Base-by-base conservation (phyloP, 1,140 invertebrate species). In the Dendrolimus kikuchii region DNA sequence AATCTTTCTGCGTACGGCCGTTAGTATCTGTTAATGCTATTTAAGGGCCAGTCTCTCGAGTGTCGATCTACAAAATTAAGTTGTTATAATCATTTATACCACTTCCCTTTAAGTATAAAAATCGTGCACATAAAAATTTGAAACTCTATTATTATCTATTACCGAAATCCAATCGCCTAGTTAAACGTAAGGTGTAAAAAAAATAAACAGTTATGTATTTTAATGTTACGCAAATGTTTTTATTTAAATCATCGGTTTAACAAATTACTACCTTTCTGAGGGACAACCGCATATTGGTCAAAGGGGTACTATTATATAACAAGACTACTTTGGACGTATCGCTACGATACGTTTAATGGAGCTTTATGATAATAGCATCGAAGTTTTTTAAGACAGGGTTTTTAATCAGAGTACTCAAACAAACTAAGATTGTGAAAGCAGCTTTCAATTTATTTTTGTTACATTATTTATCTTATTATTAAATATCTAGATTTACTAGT, bases 211-310 rank as follows among this genome's bases (percentile, higher is more conserved):
- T 71, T 62, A 61, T 7, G 10, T 36, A 40, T 49, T 53, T 57
- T 23, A 57, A 49, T 43, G 57, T 64, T 68, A 63, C 52, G 52
- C 46, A 63, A 66, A 62, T 62, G 65, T 68, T 71, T 71, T 69
- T 76, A 64, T 73, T 73, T 69, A 71, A 72, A 73, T 61, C 63
- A 59, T 62, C 59, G 53, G 59, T 66, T 73, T 66, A 71, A 67
- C 68, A 71, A 73, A 75, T 75, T 75, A 71, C 56, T 66, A 53
- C 8, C 37, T 67, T 66, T 69, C 51, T 57, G 53, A 58, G 52
- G 51, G 71, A 66, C 57, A 64, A 40, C 46, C 59, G 61, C 52
- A 55, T 65, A 61, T 58, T 62, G 51, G 51, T 45, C 45, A 51
- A 55, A 37, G 38, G 53, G 53, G 46, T 55, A 44, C 41, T 60